A percentile compares a stretch with the other conserved stretches of the same genome.
Conservation (phyloP, 2,113 vertebrate genomes). For the Tragelaphus imberbis region DNA sequence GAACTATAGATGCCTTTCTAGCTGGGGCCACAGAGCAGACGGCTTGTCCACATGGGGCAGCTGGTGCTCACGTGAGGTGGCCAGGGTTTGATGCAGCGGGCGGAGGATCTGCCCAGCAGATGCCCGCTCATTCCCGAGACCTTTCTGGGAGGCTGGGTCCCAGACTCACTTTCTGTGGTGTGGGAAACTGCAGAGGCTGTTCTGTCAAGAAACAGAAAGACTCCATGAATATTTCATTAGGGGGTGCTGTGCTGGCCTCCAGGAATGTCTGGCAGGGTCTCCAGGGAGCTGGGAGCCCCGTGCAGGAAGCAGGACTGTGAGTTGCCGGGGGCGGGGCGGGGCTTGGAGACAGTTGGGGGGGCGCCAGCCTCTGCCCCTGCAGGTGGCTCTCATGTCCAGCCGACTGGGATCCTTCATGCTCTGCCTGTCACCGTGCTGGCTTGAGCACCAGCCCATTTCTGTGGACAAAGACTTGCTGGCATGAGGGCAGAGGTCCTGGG, state of each 20-base stretch:
- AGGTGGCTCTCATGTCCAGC: background rate
- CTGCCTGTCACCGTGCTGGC: background rate
- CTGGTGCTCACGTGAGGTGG: background rate
- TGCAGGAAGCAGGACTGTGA: conserved; percentile 79
- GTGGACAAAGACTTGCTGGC: background rate
- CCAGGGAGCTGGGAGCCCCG: conserved; percentile 73
- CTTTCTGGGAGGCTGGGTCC: conserved; percentile 56
- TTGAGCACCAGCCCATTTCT: background rate
- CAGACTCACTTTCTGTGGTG: background rate
- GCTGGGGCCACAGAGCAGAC: background rate
- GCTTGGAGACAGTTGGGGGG: background rate
- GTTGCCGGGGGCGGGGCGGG: conserved; percentile 63
- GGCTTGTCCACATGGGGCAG: background rate
- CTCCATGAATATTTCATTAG: conserved; percentile 80
- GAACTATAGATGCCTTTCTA: background rate
- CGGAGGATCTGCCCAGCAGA: background rate
- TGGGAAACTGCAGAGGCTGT: conserved; percentile 66
- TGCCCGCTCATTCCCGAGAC: rapidly evolving
- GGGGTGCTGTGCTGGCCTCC: conserved; percentile 68
- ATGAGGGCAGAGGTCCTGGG: background rate
- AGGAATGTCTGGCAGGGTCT: conserved; percentile 81
- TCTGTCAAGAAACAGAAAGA: conserved; percentile 69
- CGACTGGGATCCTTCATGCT: background rate
- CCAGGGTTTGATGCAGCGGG: background rate
- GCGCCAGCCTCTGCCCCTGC: background rate